phyloP scores from a whole-genome alignment of 2,113 vertebrate genomes.

The Bombycilla garrulus region DNA sequence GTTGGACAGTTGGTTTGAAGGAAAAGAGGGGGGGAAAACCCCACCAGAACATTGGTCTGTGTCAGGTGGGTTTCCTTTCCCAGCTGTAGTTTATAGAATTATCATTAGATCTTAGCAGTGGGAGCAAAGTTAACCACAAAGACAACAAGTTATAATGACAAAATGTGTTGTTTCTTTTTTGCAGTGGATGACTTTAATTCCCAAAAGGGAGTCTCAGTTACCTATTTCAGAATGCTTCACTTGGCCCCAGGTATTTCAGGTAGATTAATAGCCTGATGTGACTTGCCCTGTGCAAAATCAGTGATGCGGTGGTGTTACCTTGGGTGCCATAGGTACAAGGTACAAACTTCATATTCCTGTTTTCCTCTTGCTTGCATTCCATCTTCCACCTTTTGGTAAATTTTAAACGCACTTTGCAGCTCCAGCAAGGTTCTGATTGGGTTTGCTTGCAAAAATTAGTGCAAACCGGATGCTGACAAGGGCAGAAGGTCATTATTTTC shows the following conservation, averaged over 20 bases:
- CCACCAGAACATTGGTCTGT: not conserved
- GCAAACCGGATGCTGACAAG: not conserved
- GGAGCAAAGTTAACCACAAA: conserved; percentile 20
- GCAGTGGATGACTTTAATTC: conserved; percentile 61
- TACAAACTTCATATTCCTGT: conserved; percentile 77
- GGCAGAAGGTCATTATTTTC: not conserved
- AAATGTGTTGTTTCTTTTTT: not conserved
- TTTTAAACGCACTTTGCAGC: conserved; percentile 7
- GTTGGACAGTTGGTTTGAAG: not conserved
- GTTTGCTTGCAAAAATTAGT: not conserved
- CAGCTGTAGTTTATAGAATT: not conserved
- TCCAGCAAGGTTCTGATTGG: not conserved
- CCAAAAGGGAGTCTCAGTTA: conserved; percentile 72
- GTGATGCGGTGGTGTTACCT: conserved; percentile 67
- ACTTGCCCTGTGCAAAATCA: conserved; percentile 52
- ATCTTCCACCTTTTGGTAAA: conserved; percentile 64
- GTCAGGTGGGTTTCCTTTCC: not conserved
- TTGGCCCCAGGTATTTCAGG: conserved; percentile 82
- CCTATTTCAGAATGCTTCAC: conserved; percentile 78
- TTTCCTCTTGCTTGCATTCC: conserved; percentile 56
- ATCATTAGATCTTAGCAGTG: not conserved
- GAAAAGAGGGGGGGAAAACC: rapidly evolving
- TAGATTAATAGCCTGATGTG: conserved; percentile 81
- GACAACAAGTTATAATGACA: conserved; percentile 46
- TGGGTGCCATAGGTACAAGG: conserved; percentile 71